These are phyloP conservation scores for Micronycteris hirsuta DNA, from an alignment of 2,113 vertebrate genomes.

Conservation along the genomic window DNA sequence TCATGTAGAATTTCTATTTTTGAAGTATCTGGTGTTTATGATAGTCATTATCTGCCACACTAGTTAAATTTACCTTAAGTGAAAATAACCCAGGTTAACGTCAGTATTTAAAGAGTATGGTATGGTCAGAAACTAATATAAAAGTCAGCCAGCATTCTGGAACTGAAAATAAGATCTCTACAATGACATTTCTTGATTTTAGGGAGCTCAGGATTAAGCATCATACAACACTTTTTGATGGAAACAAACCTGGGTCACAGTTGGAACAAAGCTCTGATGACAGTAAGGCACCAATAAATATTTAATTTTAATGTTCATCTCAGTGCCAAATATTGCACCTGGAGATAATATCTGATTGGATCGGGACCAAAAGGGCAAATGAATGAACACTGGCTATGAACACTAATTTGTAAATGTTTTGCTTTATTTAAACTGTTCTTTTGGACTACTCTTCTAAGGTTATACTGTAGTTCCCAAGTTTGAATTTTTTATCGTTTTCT, in stretches of 20 bases:
- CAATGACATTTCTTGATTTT: not conserved
- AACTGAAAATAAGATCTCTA: not conserved
- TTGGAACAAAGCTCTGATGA: constrained; percentile 24
- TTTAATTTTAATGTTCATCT: constrained; percentile 47
- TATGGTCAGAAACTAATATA: not conserved
- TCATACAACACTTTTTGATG: not conserved
- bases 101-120: not conserved
- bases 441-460: not conserved
- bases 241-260: constrained; percentile 30
- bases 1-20: not conserved
- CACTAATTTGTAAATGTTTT: constrained; percentile 24
- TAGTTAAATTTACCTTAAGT: not conserved
- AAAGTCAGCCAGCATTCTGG: not conserved
- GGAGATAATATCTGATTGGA: constrained; percentile 55
- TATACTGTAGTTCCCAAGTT: not conserved
- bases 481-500: not conserved
- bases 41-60: not conserved
- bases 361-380: constrained; percentile 43
- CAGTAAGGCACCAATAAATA: constrained; percentile 52
- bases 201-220: not conserved
- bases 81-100: not conserved
- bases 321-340: constrained; percentile 62
- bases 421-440: constrained; percentile 3
- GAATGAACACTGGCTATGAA: constrained; percentile 17
- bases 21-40: not conserved